Evolutionary conservation across 2,888 invertebrate genomes (phyloP), one percentile per base, ranked within the genome.

Genomic region (Drosophila neonasuta): DNA sequence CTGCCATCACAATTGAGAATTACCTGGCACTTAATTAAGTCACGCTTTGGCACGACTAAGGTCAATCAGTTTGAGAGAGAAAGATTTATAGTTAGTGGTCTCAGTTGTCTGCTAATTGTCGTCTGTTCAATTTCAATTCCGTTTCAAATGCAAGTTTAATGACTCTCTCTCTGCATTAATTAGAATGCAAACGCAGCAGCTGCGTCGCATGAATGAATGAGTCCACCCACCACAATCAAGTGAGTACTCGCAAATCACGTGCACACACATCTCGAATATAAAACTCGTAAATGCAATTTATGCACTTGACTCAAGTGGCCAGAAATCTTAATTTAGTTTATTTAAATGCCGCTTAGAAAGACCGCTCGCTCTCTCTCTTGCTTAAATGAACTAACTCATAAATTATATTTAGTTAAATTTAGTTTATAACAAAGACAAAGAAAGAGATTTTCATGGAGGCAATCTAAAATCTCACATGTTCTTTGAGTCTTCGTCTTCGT

Each of bases 351-450:
- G 63, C 62, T 77, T 66, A 77, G 77, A 68, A 39, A 50, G 45
- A 52, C 30, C 46, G 52, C 48, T 54, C 68, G 32, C 36, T 36
- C 36, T 24, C 36, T 24, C 24, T 24, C 24, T 24, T 6, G 6
- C 24, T 64, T 51, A 68, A 83, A 71, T 76, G 63, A 29, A 59
- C 54, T 62, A 66, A 70, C 63, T 77, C 87, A 75, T 85, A 85
- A 86, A 83, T 83, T 83, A 70, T 75, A 83, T 85, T 87, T 81
- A 86, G 69, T 79, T 86, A 69, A 72, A 74, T 79, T 86, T 71
- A 69, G 61, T 39, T 54, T 57, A n/a, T 13, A 29, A 72, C 65
- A 80, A 83, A 80, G 62, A 58, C 65, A 59, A 39, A 52, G 52
- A 51, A 61, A 54, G 52, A 68, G 46, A 50, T 30, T 29, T 67